phyloP scores from a whole-genome alignment of 1,140 invertebrate species.

The Sinella curviseta region DNA sequence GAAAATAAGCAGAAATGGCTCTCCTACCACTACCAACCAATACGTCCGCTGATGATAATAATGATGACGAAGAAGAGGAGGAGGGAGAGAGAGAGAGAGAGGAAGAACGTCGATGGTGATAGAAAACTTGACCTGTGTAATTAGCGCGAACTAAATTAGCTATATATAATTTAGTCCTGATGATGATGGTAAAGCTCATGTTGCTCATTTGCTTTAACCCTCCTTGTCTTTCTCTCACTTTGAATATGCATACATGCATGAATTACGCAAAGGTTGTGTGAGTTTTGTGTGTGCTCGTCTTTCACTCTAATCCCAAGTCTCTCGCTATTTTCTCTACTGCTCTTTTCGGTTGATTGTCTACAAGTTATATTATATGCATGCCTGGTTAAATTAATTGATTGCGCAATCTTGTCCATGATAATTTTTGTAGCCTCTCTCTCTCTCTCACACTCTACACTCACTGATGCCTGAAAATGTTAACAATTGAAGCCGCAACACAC shows the following conservation, averaged over 20 bases:
- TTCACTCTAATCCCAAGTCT: not conserved
- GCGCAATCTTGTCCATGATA: slow-evolving; percentile 16
- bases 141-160: slow-evolving; percentile 22
- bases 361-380: not conserved
- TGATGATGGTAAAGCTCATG: not conserved
- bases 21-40: not conserved
- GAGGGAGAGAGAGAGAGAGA: not conserved
- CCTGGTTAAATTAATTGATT: slow-evolving; percentile 13
- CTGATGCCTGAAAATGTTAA: not conserved
- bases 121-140: slow-evolving; percentile 17
- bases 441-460: not conserved
- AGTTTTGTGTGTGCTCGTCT: not conserved
- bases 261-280: too few species aligned
- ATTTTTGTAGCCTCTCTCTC: not conserved
- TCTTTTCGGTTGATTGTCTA: not conserved
- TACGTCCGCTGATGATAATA: not conserved
- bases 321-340: not conserved
- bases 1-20: not conserved
- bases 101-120: not conserved
- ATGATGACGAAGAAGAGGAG: not conserved
- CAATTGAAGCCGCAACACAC: too few species aligned
- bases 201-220: slow-evolving; percentile 19
- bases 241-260: not conserved
- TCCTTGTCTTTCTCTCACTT: not conserved
- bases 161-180: slow-evolving; percentile 19